Conservation (phyloP, 2,888 invertebrate species). For the Venustoraphidia nigricollis region DNA sequence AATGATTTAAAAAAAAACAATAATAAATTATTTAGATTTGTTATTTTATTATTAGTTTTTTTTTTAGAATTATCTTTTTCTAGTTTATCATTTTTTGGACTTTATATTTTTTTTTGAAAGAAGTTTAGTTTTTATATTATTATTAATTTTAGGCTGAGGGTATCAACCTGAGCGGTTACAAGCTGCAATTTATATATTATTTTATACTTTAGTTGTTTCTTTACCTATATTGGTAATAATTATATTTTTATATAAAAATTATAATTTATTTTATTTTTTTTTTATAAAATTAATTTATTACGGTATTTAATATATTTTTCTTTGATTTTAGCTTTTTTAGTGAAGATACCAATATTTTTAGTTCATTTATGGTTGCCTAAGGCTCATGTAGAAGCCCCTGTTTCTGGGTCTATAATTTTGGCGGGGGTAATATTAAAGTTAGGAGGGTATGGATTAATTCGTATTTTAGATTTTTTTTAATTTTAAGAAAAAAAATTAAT, state of each 20-base stretch:
- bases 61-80: constrained; percentile 41
- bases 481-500: constrained; percentile 32
- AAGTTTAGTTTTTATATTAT: constrained; percentile 47
- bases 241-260: constrained; percentile 33
- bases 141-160: constrained; percentile 52
- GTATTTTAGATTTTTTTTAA: constrained; percentile 33
- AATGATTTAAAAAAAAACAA: constrained; percentile 30
- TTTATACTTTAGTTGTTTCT: constrained; percentile 55
- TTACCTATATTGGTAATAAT: constrained; percentile 43
- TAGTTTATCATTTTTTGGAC: constrained; percentile 39
- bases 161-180: constrained; percentile 52
- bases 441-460: constrained; percentile 53
- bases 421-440: constrained; percentile 57
- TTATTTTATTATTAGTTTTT: constrained; percentile 33
- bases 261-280: constrained; percentile 36
- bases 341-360: constrained; percentile 55
- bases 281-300: constrained; percentile 24
- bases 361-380: constrained; percentile 56
- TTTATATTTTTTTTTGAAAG: constrained; percentile 59
- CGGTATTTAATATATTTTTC: constrained; percentile 35
- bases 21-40: constrained; percentile 34
- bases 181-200: constrained; percentile 48
- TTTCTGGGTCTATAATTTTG: constrained; percentile 58
- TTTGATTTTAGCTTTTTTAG: constrained; percentile 47
- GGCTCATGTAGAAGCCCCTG: constrained; percentile 61